These are phyloP conservation scores for Palythoa caribaeorum DNA, from an alignment of 92 coral and sea anemone genomes.

Conservation along the genomic window DNA sequence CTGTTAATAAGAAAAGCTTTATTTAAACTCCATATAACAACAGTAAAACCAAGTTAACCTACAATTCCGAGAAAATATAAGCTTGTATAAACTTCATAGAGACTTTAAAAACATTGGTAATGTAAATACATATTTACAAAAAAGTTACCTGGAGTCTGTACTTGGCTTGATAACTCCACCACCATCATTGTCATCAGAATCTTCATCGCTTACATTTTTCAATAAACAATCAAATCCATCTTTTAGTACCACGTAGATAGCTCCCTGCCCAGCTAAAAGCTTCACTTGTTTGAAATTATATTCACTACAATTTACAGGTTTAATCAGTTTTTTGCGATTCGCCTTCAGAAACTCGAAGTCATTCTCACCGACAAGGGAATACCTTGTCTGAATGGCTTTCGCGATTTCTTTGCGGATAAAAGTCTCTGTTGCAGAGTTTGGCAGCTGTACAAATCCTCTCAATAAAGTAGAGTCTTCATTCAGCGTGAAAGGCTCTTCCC, in stretches of 20 bases:
- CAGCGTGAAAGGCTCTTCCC: slow-evolving; percentile 35
- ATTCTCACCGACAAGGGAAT: slow-evolving; percentile 50
- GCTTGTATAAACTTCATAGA: background rate
- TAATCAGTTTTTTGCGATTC: slow-evolving; percentile 50
- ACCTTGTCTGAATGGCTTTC: slow-evolving; percentile 58
- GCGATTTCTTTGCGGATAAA: slow-evolving; percentile 33
- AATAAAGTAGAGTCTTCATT: slow-evolving; percentile 44
- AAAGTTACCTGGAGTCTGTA: slow-evolving; percentile 8
- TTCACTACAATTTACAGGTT: slow-evolving; percentile 45
- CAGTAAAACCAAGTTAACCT: background rate
- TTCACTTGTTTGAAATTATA: slow-evolving; percentile 51
- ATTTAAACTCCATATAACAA: background rate
- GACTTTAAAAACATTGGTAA: background rate
- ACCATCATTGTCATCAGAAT: slow-evolving; percentile 21
- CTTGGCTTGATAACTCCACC: slow-evolving; percentile 16
- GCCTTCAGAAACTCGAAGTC: slow-evolving; percentile 56
- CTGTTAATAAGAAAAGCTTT: background rate
- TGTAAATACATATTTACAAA: background rate
- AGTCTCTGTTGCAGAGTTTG: slow-evolving; percentile 49
- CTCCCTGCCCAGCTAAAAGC: slow-evolving; percentile 64
- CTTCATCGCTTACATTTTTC: slow-evolving; percentile 11
- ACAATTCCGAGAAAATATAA: background rate
- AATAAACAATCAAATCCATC: slow-evolving; percentile 47
- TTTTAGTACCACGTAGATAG: slow-evolving; percentile 47
- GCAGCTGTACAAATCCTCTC: slow-evolving; percentile 60